phyloP scores from a whole-genome alignment of 2,113 vertebrate species.

The Syrrhaptes paradoxus region DNA sequence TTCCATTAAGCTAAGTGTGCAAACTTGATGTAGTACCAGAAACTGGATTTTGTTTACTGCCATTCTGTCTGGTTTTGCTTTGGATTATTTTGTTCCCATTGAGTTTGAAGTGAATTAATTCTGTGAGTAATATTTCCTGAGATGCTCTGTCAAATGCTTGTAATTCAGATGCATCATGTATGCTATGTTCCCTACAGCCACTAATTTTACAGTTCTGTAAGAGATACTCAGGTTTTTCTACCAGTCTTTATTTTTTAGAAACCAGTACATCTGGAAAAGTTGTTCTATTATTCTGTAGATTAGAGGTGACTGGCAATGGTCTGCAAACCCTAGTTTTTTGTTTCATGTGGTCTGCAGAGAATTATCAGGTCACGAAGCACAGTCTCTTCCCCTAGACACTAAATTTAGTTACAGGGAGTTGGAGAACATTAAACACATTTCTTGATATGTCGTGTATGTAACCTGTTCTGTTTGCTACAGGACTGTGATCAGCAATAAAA shows the following conservation, averaged over 20 bases:
- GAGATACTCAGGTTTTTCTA: neutral
- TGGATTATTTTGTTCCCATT: neutral
- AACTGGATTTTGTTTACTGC: neutral
- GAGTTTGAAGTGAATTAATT: neutral
- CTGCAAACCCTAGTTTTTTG: neutral
- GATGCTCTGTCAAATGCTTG: neutral
- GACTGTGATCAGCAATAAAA: neutral
- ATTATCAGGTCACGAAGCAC: neutral
- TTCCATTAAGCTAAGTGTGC: neutral
- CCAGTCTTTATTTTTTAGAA: neutral
- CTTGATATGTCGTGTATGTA: neutral
- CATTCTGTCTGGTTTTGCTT: neutral
- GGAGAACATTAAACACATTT: neutral
- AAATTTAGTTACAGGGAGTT: neutral
- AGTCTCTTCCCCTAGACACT: neutral
- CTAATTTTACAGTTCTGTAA: neutral
- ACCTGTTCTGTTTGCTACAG: neutral
- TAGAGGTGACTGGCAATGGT: neutral
- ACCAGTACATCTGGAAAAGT: neutral
- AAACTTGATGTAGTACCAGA: neutral
- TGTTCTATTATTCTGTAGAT: neutral
- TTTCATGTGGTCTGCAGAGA: neutral
- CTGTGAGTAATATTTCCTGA: constrained; percentile 21
- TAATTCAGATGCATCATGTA: neutral
- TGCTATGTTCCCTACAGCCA: neutral